phyloP scores from a whole-genome alignment of 1,140 invertebrate genomes.

The Homarus americanus region DNA sequence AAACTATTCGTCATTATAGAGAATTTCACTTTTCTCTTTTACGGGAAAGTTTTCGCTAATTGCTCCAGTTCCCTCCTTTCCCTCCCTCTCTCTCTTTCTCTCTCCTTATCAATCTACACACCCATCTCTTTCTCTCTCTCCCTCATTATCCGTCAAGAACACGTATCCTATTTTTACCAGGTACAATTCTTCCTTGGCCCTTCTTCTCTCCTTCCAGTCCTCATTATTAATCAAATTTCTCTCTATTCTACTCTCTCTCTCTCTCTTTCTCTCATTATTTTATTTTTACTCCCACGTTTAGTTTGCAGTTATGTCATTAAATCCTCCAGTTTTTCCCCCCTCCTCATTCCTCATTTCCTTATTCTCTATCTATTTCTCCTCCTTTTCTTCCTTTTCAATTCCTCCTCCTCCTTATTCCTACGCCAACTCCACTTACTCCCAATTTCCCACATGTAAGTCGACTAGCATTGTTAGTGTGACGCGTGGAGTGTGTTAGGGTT shows the following conservation, averaged over 20 bases:
- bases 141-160: neutral
- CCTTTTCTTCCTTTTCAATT: neutral
- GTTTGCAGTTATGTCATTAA: too few species aligned
- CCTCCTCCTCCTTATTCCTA: slow-evolving; percentile 20
- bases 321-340: too few species aligned
- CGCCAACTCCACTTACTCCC: too few species aligned
- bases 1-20: slow-evolving; percentile 48
- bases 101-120: neutral
- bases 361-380: slow-evolving; percentile 15
- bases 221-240: neutral
- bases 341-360: neutral
- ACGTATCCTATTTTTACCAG: too few species aligned
- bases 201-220: slow-evolving; percentile 2
- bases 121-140: neutral
- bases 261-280: neutral
- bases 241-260: neutral
- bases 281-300: too few species aligned
- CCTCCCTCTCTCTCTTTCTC: neutral
- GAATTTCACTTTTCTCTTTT: slow-evolving; percentile 24
- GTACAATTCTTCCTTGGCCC: neutral
- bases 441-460: too few species aligned
- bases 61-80: slow-evolving; percentile 19
- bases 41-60: slow-evolving; percentile 27
- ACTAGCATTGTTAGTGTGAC: too few species aligned
- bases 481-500: too few species aligned